Conservation (phyloP, 2,113 vertebrate species). For the Silurus glanis region DNA sequence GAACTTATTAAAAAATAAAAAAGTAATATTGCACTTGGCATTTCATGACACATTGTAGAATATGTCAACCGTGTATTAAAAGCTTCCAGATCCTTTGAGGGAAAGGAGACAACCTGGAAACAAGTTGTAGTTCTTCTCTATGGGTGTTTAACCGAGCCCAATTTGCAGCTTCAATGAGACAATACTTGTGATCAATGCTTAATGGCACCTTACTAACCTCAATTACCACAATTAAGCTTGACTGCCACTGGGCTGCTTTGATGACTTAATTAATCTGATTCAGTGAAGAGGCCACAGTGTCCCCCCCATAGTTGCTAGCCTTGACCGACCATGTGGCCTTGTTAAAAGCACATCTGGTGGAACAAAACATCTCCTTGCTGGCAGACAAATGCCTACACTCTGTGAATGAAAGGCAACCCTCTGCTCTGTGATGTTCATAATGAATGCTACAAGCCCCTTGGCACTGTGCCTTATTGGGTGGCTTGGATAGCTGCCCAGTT, state of each 20-base stretch:
- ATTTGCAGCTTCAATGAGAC: constrained; percentile 77
- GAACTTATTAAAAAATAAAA: background rate
- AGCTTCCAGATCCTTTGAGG: background rate
- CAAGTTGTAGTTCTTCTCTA: constrained; percentile 56
- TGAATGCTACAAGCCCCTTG: constrained; percentile 78
- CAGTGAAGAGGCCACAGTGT: constrained; percentile 66
- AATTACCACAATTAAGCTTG: constrained; percentile 81
- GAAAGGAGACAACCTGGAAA: constrained; percentile 26
- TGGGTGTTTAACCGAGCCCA: constrained; percentile 76
- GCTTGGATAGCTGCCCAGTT: constrained; percentile 80
- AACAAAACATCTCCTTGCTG: constrained; percentile 71
- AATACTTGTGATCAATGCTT: constrained; percentile 78
- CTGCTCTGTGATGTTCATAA: constrained; percentile 76
- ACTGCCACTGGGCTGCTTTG: constrained; percentile 77
- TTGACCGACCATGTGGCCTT: constrained; percentile 73
- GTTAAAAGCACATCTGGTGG: constrained; percentile 76
- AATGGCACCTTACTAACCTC: constrained; percentile 80
- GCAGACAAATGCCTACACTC: constrained; percentile 76
- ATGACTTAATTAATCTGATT: constrained; percentile 82
- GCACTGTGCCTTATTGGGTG: constrained; percentile 75
- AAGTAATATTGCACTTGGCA: background rate
- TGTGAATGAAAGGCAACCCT: constrained; percentile 71
- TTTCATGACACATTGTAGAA: background rate
- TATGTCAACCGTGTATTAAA: background rate
- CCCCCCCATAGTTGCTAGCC: constrained; percentile 62